phyloP scores from a whole-genome alignment of 2,888 invertebrate species.

The Portevinia maculata region DNA sequence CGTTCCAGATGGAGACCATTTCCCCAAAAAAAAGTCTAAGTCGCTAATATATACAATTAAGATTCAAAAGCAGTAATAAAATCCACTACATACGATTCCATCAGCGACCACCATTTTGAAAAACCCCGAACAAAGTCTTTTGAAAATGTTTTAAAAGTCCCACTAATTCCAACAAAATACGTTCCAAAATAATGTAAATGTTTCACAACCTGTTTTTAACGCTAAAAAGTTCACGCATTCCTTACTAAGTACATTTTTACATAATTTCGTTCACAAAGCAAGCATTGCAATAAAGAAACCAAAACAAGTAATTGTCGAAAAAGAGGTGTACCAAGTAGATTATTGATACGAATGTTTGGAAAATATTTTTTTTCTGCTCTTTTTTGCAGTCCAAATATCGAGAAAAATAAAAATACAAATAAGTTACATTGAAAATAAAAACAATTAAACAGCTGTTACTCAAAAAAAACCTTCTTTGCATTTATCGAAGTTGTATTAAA shows the following conservation, averaged over 20 bases:
- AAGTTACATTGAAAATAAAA: conserved; percentile 1
- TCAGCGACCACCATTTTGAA: too few relatives aligned
- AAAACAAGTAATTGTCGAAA: conserved; percentile 1
- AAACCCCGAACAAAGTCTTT: too few relatives aligned
- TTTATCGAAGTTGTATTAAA: conserved; percentile 54
- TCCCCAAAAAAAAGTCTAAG: too few relatives aligned
- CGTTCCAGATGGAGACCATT: too few relatives aligned
- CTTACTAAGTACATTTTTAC: too few relatives aligned
- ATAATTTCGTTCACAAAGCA: neutral
- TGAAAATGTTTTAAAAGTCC: too few relatives aligned
- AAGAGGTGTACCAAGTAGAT: neutral
- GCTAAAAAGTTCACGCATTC: conserved; percentile 1
- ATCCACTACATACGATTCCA: too few relatives aligned
- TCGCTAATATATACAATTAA: too few relatives aligned
- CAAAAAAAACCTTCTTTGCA: conserved; percentile 57
- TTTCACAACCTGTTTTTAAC: conserved; percentile 19
- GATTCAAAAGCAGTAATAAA: too few relatives aligned
- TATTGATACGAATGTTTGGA: neutral
- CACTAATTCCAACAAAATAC: too few relatives aligned
- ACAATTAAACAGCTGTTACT: conserved; percentile 5
- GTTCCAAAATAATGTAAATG: conserved; percentile 23
- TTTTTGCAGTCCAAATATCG: conserved; percentile 4
- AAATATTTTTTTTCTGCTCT: neutral
- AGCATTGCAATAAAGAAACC: neutral
- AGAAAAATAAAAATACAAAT: neutral